Conservation (phyloP, 2,888 invertebrate species). For the Zhuqinia jingwanae region DNA sequence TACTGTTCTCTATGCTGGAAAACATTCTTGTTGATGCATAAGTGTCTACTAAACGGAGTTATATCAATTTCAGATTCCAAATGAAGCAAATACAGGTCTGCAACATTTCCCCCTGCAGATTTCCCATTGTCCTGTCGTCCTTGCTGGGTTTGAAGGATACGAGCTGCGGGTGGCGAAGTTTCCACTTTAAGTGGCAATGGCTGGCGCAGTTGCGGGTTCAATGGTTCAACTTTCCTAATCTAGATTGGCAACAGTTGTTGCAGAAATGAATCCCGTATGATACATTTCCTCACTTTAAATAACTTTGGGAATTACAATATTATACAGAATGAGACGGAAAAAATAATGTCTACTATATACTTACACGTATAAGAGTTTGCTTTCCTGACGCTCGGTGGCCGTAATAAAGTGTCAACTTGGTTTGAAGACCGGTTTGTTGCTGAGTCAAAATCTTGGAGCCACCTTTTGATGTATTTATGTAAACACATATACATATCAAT, state of each 20-base stretch:
- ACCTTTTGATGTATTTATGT: too few species aligned
- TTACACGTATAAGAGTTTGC: constrained; percentile 49
- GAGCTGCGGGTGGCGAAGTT: not conserved
- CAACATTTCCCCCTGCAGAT: not conserved
- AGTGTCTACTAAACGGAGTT: constrained; percentile 43
- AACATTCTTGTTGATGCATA: constrained; percentile 40
- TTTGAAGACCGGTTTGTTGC: not conserved
- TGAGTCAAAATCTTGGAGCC: constrained; percentile 37
- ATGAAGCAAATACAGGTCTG: constrained; percentile 51
- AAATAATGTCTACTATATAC: not conserved
- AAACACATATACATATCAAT: too few species aligned
- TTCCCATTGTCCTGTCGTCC: not conserved
- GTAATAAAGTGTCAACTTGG: constrained; percentile 47
- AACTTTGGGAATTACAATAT: not conserved
- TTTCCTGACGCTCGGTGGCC: constrained; percentile 46
- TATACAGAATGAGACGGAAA: not conserved
- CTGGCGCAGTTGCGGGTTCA: constrained; percentile 10
- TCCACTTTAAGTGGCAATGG: constrained; percentile 34
- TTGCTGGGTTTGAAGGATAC: not conserved
- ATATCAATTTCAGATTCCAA: constrained; percentile 50
- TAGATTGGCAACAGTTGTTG: constrained; percentile 18
- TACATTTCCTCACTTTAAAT: too few species aligned
- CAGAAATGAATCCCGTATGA: not conserved
- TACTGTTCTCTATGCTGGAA: constrained; percentile 45
- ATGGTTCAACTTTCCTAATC: constrained; percentile 56